Evolutionary conservation across 2,797 vertebrate genomes (phyloP).

Genomic region (Sebastes hopkinsi): DNA sequence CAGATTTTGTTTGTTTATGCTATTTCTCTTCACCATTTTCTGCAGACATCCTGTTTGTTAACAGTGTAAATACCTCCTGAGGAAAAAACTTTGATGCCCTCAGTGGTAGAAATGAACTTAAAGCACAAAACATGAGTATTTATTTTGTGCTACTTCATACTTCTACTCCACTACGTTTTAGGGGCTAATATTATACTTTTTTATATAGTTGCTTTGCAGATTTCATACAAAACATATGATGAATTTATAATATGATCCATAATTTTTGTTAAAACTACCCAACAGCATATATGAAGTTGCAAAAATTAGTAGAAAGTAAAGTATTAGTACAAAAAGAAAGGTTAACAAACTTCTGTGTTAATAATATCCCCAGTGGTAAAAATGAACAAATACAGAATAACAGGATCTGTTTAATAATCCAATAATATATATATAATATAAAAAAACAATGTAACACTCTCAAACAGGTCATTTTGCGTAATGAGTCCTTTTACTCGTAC

Average conservation of each 20-base stretch:
- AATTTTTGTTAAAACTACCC: neutral
- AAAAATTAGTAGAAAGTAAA: neutral
- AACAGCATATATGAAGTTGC: neutral
- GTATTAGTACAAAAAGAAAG: no score
- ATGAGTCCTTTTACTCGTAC: neutral
- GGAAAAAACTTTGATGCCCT: neutral
- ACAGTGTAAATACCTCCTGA: conserved; percentile 4
- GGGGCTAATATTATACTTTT: neutral
- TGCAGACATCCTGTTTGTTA: conserved; percentile 13
- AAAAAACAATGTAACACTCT: neutral
- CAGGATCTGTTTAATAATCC: neutral
- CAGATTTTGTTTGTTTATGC: conserved; percentile 46
- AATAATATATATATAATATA: neutral
- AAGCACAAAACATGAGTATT: neutral
- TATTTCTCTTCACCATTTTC: conserved; percentile 3
- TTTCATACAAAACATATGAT: neutral
- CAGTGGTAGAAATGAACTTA: neutral
- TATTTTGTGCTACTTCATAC: neutral
- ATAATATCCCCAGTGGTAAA: neutral
- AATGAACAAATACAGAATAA: neutral
- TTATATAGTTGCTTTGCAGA: neutral
- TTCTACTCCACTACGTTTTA: neutral
- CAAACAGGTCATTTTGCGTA: neutral
- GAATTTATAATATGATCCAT: no score
- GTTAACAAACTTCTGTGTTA: no score